A percentile compares a stretch with the other conserved stretches of the same genome.
These are phyloP conservation scores for Anableps anableps DNA, from an alignment of 2,797 vertebrate species.

Conservation along the genomic window DNA sequence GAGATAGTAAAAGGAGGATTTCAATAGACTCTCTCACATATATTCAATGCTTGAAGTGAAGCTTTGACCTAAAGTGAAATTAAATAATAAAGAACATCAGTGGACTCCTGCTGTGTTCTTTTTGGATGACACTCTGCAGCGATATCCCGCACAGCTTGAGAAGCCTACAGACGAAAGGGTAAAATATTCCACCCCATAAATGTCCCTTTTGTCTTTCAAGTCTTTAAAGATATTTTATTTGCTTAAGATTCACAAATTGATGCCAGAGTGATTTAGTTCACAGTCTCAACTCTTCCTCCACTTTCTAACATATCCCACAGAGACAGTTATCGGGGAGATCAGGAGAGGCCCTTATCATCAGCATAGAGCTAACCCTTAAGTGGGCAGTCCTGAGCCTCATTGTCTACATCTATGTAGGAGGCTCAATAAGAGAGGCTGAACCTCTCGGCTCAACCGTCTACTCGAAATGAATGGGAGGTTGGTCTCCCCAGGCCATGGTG, in stretches of 20 bases:
- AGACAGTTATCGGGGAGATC: slow-evolving; percentile 71
- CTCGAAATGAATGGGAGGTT: slow-evolving; percentile 63
- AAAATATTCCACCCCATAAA: slow-evolving; percentile 7
- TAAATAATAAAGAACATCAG: slow-evolving; percentile 57
- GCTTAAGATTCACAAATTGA: slow-evolving; percentile 39
- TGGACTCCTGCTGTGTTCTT: slow-evolving; percentile 35
- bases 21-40: slow-evolving; percentile 45
- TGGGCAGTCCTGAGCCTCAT: slow-evolving; percentile 62
- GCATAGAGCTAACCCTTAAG: slow-evolving; percentile 58
- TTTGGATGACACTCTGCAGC: slow-evolving; percentile 22
- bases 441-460: slow-evolving; percentile 66
- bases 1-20: slow-evolving; percentile 53
- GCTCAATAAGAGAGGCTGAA: slow-evolving; percentile 68
- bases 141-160: slow-evolving; percentile 26
- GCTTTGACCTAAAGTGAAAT: slow-evolving; percentile 56
- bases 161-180: slow-evolving; percentile 16
- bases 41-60: slow-evolving; percentile 49
- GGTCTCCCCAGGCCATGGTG: slow-evolving; percentile 63
- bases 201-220: slow-evolving; percentile 33
- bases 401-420: slow-evolving; percentile 64
- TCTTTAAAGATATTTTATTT: slow-evolving; percentile 27
- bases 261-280: neutral
- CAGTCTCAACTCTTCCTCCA: slow-evolving; percentile 1
- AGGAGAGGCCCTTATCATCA: slow-evolving; percentile 60
- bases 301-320: slow-evolving; percentile 30